Conservation (phyloP, 2,888 invertebrate species). For the Yponomeuta plumbellus region DNA sequence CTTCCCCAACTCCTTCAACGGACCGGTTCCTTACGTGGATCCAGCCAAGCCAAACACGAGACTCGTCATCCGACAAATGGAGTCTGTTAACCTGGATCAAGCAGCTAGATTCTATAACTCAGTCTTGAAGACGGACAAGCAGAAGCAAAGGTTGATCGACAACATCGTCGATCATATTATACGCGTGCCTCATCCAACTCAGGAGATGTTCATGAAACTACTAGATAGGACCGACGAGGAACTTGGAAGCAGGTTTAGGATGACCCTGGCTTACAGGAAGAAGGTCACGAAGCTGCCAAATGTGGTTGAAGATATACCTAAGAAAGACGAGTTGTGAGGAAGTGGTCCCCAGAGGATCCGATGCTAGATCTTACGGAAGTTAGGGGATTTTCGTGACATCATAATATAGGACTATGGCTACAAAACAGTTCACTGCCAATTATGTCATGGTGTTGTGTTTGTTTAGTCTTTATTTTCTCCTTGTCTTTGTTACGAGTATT, state of each 20-base stretch:
- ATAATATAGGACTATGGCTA: too few species aligned
- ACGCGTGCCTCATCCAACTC: background rate
- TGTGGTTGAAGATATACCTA: slow-evolving; percentile 14
- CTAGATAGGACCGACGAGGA: background rate
- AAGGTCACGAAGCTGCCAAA: slow-evolving; percentile 1
- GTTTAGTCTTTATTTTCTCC: too few species aligned
- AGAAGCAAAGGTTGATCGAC: slow-evolving; percentile 12
- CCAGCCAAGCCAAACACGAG: background rate
- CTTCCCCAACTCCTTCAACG: slow-evolving; percentile 18
- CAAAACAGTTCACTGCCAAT: too few species aligned
- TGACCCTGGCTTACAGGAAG: background rate
- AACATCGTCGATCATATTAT: background rate
- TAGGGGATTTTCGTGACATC: too few species aligned
- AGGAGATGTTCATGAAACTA: slow-evolving; percentile 1
- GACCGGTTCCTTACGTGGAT: slow-evolving; percentile 15
- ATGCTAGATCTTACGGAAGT: background rate
- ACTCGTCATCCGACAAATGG: background rate
- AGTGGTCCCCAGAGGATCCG: background rate
- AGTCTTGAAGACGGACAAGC: background rate
- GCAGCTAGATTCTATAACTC: slow-evolving; percentile 3
- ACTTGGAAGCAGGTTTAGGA: slow-evolving; percentile 3
- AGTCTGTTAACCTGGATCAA: background rate
- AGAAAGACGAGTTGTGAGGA: slow-evolving; percentile 25
- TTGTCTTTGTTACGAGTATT: too few species aligned
- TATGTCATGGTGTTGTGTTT: too few species aligned